Percentiles rank a stretch among this genome's conserved stretches.
Evolutionary conservation across 2,888 invertebrate genomes (phyloP).

Genomic region (Athrips mouffetella): DNA sequence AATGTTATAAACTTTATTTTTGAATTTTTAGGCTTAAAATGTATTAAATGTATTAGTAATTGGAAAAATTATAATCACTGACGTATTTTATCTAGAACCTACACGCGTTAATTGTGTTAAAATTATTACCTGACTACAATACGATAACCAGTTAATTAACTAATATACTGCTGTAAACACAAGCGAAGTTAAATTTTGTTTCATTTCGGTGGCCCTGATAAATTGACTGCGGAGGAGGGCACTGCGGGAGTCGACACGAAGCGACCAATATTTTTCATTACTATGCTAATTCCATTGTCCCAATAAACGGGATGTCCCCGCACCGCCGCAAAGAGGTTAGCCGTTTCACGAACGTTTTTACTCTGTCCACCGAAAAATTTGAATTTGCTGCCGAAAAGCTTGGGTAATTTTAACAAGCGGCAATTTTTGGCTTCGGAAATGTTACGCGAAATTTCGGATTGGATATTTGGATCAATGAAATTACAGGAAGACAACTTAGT

Average conservation of each 20-base stretch:
- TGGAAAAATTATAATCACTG: too few relatives aligned
- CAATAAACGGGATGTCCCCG: slow-evolving; percentile 64
- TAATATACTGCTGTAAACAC: slow-evolving; percentile 13
- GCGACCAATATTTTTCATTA: slow-evolving; percentile 76
- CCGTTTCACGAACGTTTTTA: slow-evolving; percentile 62
- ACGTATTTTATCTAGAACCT: too few relatives aligned
- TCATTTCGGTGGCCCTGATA: slow-evolving; percentile 47
- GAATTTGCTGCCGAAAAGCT: slow-evolving; percentile 63
- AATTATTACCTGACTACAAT: slow-evolving; percentile 2
- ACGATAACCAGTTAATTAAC: slow-evolving; percentile 12
- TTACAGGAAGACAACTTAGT: too few relatives aligned
- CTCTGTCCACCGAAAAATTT: slow-evolving; percentile 66
- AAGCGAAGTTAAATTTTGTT: slow-evolving; percentile 35
- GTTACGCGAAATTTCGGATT: too few relatives aligned
- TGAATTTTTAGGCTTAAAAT: too few relatives aligned
- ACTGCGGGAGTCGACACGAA: slow-evolving; percentile 18
- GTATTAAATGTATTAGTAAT: too few relatives aligned
- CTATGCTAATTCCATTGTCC: slow-evolving; percentile 76
- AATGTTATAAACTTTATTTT: too few relatives aligned
- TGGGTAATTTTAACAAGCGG: slow-evolving; percentile 69
- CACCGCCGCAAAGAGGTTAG: slow-evolving; percentile 67
- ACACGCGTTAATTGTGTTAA: background rate
- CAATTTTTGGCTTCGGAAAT: slow-evolving; percentile 37
- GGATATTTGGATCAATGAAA: too few relatives aligned
- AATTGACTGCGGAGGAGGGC: slow-evolving; percentile 47